These are phyloP conservation scores for Nemapogon koenigi DNA, from an alignment of 2,888 invertebrate genomes.

Conservation along the genomic window DNA sequence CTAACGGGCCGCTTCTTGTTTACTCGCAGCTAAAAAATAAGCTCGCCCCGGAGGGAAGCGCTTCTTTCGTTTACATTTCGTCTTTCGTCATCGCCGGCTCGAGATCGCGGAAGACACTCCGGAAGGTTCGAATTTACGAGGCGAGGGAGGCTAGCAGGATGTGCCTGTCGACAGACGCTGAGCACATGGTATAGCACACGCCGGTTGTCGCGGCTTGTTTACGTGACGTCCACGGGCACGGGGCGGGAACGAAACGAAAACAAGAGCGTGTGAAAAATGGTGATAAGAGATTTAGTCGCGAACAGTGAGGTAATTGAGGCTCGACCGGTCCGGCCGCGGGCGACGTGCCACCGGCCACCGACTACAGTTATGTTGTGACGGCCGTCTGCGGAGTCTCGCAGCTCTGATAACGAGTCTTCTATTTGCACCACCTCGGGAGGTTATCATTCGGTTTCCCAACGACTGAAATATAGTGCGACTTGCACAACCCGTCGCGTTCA, in stretches of 20 bases:
- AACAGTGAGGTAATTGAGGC: conserved; percentile 23
- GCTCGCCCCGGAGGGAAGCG: conserved; percentile 38
- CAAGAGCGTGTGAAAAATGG: conserved; percentile 46
- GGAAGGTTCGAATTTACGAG: conserved; percentile 60
- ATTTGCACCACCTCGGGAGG: too few species aligned
- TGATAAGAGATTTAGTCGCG: conserved; percentile 36
- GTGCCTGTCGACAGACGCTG: conserved; percentile 53
- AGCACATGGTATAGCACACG: conserved; percentile 51
- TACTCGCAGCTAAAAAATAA: conserved; percentile 46
- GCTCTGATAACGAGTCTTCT: background rate
- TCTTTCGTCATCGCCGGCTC: conserved; percentile 55
- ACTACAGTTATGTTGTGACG: conserved; percentile 51
- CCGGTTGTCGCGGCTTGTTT: conserved; percentile 18
- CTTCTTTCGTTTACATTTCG: conserved; percentile 52
- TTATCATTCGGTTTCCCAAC: conserved; percentile 41
- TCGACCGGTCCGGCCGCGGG: conserved; percentile 21
- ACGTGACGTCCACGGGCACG: background rate
- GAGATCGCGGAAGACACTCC: conserved; percentile 52
- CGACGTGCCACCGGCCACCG: conserved; percentile 28
- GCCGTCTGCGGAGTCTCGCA: conserved; percentile 25
- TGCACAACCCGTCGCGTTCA: conserved; percentile 25
- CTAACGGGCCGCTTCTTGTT: conserved; percentile 40
- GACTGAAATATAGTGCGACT: background rate
- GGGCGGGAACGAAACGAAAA: conserved; percentile 16
- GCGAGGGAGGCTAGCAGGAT: conserved; percentile 38